Base-by-base conservation (phyloP, 2,113 vertebrate genomes). In the Myodes glareolus region DNA sequence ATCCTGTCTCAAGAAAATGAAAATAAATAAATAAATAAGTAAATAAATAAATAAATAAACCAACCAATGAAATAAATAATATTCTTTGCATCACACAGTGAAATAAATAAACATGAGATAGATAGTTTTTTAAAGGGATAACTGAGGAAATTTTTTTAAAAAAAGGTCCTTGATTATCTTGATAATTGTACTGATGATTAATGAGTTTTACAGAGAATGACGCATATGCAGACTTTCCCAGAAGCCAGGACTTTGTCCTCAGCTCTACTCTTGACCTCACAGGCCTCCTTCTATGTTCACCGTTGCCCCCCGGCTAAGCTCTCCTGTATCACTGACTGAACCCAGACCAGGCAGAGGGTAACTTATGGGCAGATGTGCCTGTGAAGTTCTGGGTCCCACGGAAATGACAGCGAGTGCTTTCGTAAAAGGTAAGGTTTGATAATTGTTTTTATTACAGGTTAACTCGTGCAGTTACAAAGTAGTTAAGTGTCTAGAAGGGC, bases 401-500 rank as follows among this genome's bases (percentile, higher is more conserved):
- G 33, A 58, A 33, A 72, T 9, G 14, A 47, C 7, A 29, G 7
- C 16, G n/a, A 45, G 4, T 21, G 55, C 78, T 36, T 87, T 70
- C 70, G 16, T 45, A 70, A 11, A 98, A 92, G 95, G 96, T 98
- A 96, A 95, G 97, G 70, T 98, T 98, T 98, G 98, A 98, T 98
- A 97, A 98, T 97, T 97, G 96, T 96, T 98, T 97, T 98, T 94
- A 97, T 98, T 98, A 97, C 95, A 98, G 87, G 87, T 98, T 98
- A 98, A 97, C 92, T 98, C 94, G 97, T 97, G 97, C 94, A 97
- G 97, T 98, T 98, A 98, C 98, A 98, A 98, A 98, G 98, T 97
- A 97, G 96, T 96, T 98, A 97, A 84, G 81, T 96, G 97, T 98
- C 96, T 97, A 65, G 94, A 97, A 98, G 82, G 92, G 72, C 96